phyloP scores from a whole-genome alignment of 1,140 invertebrate species.

The Acromyrmex heyeri region DNA sequence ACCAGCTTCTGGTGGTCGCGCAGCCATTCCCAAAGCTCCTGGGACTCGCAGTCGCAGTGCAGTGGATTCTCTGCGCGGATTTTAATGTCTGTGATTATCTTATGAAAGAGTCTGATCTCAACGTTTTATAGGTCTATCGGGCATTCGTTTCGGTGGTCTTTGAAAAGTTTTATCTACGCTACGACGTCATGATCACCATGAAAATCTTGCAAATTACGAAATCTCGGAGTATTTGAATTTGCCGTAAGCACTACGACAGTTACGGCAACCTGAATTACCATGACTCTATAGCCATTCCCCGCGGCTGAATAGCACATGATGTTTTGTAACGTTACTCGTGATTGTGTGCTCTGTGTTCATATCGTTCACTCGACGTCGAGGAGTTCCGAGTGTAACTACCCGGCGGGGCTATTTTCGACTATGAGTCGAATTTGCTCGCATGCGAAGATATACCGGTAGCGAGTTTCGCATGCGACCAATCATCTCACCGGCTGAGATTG shows the following conservation, averaged over 20 bases:
- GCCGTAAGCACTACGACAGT: not conserved
- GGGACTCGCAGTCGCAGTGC: slow-evolving; percentile 94
- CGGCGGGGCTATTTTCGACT: slow-evolving; percentile 42
- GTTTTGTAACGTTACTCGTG: slow-evolving; percentile 27
- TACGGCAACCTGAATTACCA: slow-evolving; percentile 39
- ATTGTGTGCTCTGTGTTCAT: slow-evolving; percentile 37
- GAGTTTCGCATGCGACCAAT: slow-evolving; percentile 58
- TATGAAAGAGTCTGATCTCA: not conserved
- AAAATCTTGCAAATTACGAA: not conserved
- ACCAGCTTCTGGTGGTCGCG: slow-evolving; percentile 93
- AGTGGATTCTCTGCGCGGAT: slow-evolving; percentile 92
- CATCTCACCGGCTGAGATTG: slow-evolving; percentile 50
- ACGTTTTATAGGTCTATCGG: not conserved
- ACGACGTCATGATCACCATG: not conserved
- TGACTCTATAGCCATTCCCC: not conserved
- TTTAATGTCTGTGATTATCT: slow-evolving; percentile 41
- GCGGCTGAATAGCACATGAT: slow-evolving; percentile 20
- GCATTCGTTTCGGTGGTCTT: not conserved
- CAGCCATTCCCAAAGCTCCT: slow-evolving; percentile 96
- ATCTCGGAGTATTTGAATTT: not conserved
- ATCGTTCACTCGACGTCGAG: slow-evolving; percentile 46
- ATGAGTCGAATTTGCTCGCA: slow-evolving; percentile 36
- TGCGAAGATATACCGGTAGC: slow-evolving; percentile 37
- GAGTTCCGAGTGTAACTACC: slow-evolving; percentile 46
- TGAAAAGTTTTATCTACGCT: not conserved